Conservation (phyloP, 1,140 invertebrate genomes). For the Drosophila sproati region DNA sequence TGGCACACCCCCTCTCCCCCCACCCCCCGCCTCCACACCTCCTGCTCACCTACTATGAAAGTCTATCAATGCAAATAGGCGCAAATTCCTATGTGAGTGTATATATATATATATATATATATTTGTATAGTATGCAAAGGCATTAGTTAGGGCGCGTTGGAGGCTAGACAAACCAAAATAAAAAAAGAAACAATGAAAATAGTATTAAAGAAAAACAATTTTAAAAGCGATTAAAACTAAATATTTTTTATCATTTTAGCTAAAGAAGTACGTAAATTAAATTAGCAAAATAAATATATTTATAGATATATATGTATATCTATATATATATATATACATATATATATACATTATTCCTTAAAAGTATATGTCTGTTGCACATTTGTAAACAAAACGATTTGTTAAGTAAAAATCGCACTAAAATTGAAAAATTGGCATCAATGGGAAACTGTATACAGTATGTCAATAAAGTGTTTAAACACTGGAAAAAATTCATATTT, state of each 20-base stretch:
- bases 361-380: no score
- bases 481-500: no score
- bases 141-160: constrained; percentile 15
- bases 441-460: no score
- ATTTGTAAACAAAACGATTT: no score
- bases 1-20: constrained; percentile 30
- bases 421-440: no score
- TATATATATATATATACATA: no score
- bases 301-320: not conserved
- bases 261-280: no score
- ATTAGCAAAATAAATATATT: no score
- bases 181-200: constrained; percentile 40
- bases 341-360: no score
- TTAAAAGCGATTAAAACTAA: not conserved
- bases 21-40: no score
- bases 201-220: not conserved
- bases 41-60: not conserved
- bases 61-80: constrained; percentile 52
- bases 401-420: no score
- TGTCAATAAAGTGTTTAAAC: no score
- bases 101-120: constrained; percentile 34
- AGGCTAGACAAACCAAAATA: constrained; percentile 29
- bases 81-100: constrained; percentile 56
- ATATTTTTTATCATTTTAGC: not conserved
- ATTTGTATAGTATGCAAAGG: constrained; percentile 16